Conservation (phyloP, 2,797 vertebrate species). For the Yasuhikotakia modesta region DNA sequence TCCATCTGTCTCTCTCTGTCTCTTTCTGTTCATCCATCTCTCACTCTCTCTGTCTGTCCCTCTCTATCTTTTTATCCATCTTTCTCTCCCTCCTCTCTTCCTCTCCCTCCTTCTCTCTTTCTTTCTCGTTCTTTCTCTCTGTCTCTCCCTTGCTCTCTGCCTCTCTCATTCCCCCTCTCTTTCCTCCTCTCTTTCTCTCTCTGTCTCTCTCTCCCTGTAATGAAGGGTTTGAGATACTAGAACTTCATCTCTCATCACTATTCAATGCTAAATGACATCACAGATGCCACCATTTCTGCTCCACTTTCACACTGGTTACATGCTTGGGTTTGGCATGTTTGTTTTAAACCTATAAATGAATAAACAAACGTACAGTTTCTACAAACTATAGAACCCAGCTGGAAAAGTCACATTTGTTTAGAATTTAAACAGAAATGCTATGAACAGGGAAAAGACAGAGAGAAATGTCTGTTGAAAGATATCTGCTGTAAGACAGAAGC, state of each 20-base stretch:
- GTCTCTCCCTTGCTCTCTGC: too few relatives aligned
- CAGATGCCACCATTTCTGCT: slow-evolving; percentile 51
- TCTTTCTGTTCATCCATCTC: slow-evolving; percentile 30
- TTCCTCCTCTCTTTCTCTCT: background rate
- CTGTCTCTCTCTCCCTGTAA: slow-evolving; percentile 59
- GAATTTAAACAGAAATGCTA: background rate
- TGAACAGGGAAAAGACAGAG: slow-evolving; percentile 51
- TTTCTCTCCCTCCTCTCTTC: background rate
- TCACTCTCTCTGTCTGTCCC: background rate
- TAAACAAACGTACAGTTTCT: background rate
- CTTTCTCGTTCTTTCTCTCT: slow-evolving; percentile 41
- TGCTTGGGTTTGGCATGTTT: slow-evolving; percentile 5
- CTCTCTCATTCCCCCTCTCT: background rate
- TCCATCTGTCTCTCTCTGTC: slow-evolving; percentile 32
- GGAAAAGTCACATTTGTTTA: background rate
- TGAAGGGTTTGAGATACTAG: slow-evolving; percentile 62
- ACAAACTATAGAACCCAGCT: background rate
- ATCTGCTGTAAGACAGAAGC: slow-evolving; percentile 60
- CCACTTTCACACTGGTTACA: slow-evolving; percentile 46
- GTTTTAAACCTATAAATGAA: background rate
- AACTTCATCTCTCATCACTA: slow-evolving; percentile 74
- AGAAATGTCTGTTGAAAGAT: slow-evolving; percentile 74
- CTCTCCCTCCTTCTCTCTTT: background rate
- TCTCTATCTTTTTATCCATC: background rate
- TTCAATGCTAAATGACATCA: slow-evolving; percentile 68